These are phyloP conservation scores for Melipona bicolor DNA, from an alignment of 2,888 invertebrate species.

Conservation along the genomic window DNA sequence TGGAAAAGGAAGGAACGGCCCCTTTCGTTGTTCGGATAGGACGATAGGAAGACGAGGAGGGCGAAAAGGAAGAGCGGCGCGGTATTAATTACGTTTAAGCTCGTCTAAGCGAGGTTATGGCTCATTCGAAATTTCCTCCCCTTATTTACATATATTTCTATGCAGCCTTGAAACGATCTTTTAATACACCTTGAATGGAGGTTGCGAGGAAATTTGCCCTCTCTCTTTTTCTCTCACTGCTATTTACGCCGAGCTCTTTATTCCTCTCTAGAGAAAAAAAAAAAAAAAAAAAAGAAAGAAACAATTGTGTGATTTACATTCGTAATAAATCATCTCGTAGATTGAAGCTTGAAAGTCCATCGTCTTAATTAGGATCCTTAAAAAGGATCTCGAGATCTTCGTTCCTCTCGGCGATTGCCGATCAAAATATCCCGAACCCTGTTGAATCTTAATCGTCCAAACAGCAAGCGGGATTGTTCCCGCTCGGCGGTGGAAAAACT, in stretches of 20 bases:
- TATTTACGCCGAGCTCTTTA: not conserved
- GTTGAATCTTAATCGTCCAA: not conserved
- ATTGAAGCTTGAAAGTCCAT: not conserved
- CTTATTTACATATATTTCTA: conserved; percentile 49
- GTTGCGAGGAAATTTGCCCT: not conserved
- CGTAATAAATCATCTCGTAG: not conserved
- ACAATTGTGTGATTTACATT: not conserved
- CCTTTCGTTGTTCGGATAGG: conserved; percentile 25
- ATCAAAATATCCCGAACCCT: not conserved
- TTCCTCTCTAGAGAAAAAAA: not conserved
- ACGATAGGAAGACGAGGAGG: conserved; percentile 2
- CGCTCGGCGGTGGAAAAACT: conserved; percentile 4
- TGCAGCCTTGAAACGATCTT: conserved; percentile 33
- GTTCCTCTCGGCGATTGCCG: too few species aligned
- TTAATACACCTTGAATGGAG: conserved; percentile 12
- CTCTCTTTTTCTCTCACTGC: not conserved
- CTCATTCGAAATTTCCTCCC: conserved; percentile 45
- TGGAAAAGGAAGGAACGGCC: conserved; percentile 24
- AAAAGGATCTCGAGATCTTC: not conserved
- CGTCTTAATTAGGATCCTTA: not conserved
- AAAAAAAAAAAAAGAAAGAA: too few species aligned
- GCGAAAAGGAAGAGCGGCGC: conserved; percentile 45
- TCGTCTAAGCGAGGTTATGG: conserved; percentile 33
- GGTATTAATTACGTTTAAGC: conserved; percentile 62
- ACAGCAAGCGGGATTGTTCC: not conserved